A percentile compares a stretch with the other conserved stretches of the same genome.
Conservation (phyloP, 2,888 invertebrate genomes). For the Ichneumoninae sp. region DNA sequence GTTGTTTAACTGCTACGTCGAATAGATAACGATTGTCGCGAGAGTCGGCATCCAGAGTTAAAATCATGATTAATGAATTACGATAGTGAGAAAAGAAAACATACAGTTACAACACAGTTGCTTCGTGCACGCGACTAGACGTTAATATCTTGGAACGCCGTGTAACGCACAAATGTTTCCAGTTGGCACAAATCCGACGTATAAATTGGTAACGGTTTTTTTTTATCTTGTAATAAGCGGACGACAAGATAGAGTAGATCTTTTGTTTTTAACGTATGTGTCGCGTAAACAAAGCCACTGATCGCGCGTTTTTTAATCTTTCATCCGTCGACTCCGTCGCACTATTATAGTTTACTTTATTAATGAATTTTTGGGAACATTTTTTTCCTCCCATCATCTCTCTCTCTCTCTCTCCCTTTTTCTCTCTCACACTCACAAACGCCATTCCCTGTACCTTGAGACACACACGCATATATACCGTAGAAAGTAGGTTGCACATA, state of each 20-base stretch:
- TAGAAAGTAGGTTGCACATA: conserved; percentile 67
- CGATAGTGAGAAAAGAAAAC: background rate
- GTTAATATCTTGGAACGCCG: background rate
- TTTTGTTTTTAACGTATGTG: conserved; percentile 11
- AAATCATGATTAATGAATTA: conserved; percentile 31
- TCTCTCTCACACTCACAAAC: conserved; percentile 51
- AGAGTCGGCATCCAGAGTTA: conserved; percentile 23
- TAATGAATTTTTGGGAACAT: conserved; percentile 69
- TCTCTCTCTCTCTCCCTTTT: conserved; percentile 50
- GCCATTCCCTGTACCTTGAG: background rate
- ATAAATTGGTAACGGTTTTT: conserved; percentile 20
- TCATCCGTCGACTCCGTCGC: conserved; percentile 45
- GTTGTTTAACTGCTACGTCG: conserved; percentile 3
- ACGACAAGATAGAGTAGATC: background rate
- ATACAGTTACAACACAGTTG: conserved; percentile 3
- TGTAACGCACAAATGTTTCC: background rate
- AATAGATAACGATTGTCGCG: conserved; percentile 20
- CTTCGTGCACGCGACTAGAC: conserved; percentile 7
- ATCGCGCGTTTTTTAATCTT: conserved; percentile 19
- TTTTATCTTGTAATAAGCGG: background rate
- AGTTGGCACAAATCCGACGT: background rate
- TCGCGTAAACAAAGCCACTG: conserved; percentile 11
- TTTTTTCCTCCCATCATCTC: conserved; percentile 22
- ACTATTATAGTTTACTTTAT: conserved; percentile 61
- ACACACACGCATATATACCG: conserved; percentile 39